phyloP scores from a whole-genome alignment of 2,113 vertebrate species.

The Dermatemys mawii region DNA sequence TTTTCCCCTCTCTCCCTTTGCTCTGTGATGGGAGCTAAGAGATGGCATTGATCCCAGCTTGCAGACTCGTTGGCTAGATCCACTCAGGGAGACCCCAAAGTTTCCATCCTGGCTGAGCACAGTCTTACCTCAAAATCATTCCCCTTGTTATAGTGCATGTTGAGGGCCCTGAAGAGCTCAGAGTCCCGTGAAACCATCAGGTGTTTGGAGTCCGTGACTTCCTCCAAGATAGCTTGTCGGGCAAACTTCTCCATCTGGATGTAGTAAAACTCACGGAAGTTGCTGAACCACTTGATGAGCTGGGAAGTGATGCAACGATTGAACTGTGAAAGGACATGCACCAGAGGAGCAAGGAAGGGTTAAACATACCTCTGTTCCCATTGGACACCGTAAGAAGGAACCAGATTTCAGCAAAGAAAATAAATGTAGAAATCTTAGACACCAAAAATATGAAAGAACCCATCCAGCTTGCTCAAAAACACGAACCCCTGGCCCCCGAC shows the following conservation, averaged over 20 bases:
- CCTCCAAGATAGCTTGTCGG: conserved; percentile 91
- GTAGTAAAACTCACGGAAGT: conserved; percentile 98
- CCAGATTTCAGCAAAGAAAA: neutral
- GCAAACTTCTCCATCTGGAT: conserved; percentile 99
- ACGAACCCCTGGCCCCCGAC: rapidly evolving
- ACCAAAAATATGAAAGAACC: neutral
- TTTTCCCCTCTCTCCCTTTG: neutral
- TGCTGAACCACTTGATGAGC: conserved; percentile 99
- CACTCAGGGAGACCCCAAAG: neutral
- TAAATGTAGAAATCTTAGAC: too few species aligned
- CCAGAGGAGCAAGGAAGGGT: neutral
- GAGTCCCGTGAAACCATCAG: conserved; percentile 89
- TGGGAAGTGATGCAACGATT: conserved; percentile 97
- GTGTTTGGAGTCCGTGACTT: conserved; percentile 79
- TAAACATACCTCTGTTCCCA: neutral
- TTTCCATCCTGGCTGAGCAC: neutral
- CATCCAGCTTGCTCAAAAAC: neutral
- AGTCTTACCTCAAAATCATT: conserved; percentile 92
- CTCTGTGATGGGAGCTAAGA: neutral
- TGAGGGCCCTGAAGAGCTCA: conserved; percentile 92
- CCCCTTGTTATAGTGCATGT: conserved; percentile 95
- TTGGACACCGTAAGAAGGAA: neutral
- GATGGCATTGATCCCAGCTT: neutral
- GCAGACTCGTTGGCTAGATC: neutral
- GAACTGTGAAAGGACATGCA: conserved; percentile 79